These are phyloP conservation scores for Hydriomena furcata DNA, from an alignment of 2,888 invertebrate genomes.

Conservation along the genomic window DNA sequence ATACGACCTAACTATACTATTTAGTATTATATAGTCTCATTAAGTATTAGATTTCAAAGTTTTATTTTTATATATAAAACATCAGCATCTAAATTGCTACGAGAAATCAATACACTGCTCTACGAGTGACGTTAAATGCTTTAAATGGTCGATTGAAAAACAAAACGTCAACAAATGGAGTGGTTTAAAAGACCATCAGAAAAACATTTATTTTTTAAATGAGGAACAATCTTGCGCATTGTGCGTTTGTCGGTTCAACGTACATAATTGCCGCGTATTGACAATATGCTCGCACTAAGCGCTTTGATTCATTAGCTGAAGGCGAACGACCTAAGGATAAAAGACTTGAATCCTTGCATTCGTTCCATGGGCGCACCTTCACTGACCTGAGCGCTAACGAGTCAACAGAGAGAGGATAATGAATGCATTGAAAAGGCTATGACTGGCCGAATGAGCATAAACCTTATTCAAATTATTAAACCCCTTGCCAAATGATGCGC, in stretches of 20 bases:
- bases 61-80: conserved; percentile 20
- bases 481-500: conserved; percentile 51
- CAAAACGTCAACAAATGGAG: conserved; percentile 48
- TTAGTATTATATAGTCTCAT: conserved; percentile 7
- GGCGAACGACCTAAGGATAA: conserved; percentile 76
- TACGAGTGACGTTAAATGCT: conserved; percentile 44
- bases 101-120: conserved; percentile 50
- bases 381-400: conserved; percentile 75
- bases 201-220: conserved; percentile 72
- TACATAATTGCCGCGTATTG: conserved; percentile 76
- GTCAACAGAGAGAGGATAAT: conserved; percentile 68
- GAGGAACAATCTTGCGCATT: conserved; percentile 72
- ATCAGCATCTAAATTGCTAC: conserved; percentile 39
- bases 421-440: conserved; percentile 70
- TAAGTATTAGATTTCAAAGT: conserved; percentile 18
- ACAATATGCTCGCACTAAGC: conserved; percentile 69
- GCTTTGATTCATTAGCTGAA: conserved; percentile 76
- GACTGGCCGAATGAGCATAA: conserved; percentile 58
- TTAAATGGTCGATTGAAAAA: conserved; percentile 38
- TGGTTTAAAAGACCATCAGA: conserved; percentile 44
- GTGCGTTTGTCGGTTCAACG: conserved; percentile 58
- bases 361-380: conserved; percentile 70
- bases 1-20: conserved; percentile 5
- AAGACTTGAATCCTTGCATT: conserved; percentile 71
- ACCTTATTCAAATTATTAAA: conserved; percentile 50